Base-by-base conservation (phyloP, 2,888 invertebrate genomes). In the Ligdia adustata region DNA sequence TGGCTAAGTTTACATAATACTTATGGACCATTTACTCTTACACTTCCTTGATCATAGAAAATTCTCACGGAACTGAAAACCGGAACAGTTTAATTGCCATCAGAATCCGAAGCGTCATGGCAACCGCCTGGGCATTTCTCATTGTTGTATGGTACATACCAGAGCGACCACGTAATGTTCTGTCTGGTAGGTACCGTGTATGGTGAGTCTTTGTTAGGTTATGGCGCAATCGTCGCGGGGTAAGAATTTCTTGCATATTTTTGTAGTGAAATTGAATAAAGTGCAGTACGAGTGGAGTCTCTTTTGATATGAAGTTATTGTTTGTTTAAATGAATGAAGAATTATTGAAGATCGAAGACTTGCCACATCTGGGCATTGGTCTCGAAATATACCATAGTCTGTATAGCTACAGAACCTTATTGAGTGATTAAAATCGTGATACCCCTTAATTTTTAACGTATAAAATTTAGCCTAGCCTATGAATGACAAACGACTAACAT, bases 171-270 rank as follows among this genome's bases (percentile, higher is more conserved):
- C 37, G 22, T 29, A 43, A 22, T 42, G 11, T n/a, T n/a, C n/a
- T n/a, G 18, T 9, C 13, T n/a, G n/a, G n/a, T n/a, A n/a, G n/a
- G n/a, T n/a, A 6, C 43, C 33, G 12, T 29, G 20, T 44, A 27
- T 16, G 44, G 42, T 6, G 11, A 6, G 7, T 15, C 14, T 31
- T 16, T 26, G 16, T 13, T 44, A 13, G 31, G 31, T 32, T 32
- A 44, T 38, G 44, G 31, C 9, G 44, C 37, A 38, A 32, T 9
- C n/a, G n/a, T n/a, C n/a, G n/a, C n/a, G n/a, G 18, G 41, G 13
- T 41, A 32, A 16, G 37, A 34, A 47, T 40, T n/a, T 22, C 31
- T 32, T 37, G 37, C 22, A 37, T 37, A 18, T 24, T 44, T 44
- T 27, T 40, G 13, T 11, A n/a, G n/a, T n/a, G n/a, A n/a, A n/a